Evolutionary conservation across 2,797 vertebrate species (phyloP), one percentile per base, ranked within the genome.

Genomic region (Diglossa cyanea): DNA sequence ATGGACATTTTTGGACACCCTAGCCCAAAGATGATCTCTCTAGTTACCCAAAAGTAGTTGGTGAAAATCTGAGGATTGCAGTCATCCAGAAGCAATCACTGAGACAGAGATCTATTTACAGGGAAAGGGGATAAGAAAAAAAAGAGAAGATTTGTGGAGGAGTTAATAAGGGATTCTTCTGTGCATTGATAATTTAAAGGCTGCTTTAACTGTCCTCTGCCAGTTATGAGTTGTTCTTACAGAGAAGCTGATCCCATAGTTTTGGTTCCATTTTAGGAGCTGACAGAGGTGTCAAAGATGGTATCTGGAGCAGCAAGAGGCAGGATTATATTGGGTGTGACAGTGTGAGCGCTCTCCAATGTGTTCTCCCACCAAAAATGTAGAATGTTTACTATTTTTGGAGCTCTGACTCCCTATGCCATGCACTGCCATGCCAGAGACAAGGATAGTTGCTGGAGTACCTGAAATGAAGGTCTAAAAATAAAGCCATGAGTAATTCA

Each of bases 381-480:
- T 60, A 80, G 53, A 72, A 76, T 67, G n/a, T 30, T 89, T 82
- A 16, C 89, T 96, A 79, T 87, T 87, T 95, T 92, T 79, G 66
- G 79, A 92, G 33, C 26, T 79, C 40, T 92, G 81, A 89, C 63
- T 95, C 71, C n/a, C 60, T n/a, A 33, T 74, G 78, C 45, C 91
- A 60, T 39, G 31, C 24, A 17, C n/a, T 76, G 37, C 61, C 30
- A 60, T 77, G 24, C 48, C 67, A 82, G 68, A 89, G 55, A 68
- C 2, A 6, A 53, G 30, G 53, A 48, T 37, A 81, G 83, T 44
- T 88, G 70, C 66, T 66, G 83, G 35, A 70, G 70, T 93, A 92
- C 86, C 90, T 95, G 93, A 92, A 93, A 91, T 11, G 28, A 70
- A 90, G 28, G 25, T 79, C 83, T 92, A 65, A 94, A 95, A 94